A percentile compares a stretch with the other conserved stretches of the same genome.
Conservation (phyloP, 2,113 vertebrate species). For the Cryptomyrus ogoouensis region DNA sequence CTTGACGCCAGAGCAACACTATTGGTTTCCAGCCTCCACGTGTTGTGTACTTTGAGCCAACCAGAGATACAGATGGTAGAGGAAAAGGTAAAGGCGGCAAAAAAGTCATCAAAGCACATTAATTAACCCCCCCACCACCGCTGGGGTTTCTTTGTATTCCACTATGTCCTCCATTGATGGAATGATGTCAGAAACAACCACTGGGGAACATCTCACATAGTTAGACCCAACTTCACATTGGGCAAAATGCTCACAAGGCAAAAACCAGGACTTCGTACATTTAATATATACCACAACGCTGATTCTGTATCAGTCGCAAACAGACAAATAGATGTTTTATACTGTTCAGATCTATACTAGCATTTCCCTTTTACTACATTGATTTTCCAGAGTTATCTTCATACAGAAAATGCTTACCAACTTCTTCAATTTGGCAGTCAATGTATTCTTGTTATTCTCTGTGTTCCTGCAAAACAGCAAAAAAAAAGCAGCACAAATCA, state of each 20-base stretch:
- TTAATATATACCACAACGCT: not conserved
- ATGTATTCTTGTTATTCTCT: not conserved
- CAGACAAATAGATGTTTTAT: not conserved
- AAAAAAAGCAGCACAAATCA: not conserved
- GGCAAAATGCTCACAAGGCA: not conserved
- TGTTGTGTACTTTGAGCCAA: conserved; percentile 30
- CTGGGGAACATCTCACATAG: not conserved
- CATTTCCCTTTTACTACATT: not conserved
- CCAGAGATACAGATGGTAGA: not conserved
- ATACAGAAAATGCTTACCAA: not conserved
- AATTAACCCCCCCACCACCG: not conserved
- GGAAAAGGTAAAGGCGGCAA: conserved; percentile 22
- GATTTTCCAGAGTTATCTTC: not conserved
- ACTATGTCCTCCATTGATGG: not conserved
- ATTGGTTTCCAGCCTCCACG: not conserved
- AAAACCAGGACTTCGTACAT: not conserved
- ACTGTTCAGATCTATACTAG: not conserved
- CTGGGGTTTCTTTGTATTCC: not conserved
- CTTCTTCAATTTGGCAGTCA: not conserved
- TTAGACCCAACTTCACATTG: not conserved
- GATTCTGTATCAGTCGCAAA: not conserved
- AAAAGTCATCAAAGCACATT: not conserved
- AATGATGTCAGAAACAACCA: not conserved
- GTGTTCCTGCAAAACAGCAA: not conserved
- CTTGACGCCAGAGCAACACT: not conserved